A percentile compares a stretch with the other conserved stretches of the same genome.
Conservation (phyloP, 1,140 invertebrate genomes). For the Penaeus indicus region DNA sequence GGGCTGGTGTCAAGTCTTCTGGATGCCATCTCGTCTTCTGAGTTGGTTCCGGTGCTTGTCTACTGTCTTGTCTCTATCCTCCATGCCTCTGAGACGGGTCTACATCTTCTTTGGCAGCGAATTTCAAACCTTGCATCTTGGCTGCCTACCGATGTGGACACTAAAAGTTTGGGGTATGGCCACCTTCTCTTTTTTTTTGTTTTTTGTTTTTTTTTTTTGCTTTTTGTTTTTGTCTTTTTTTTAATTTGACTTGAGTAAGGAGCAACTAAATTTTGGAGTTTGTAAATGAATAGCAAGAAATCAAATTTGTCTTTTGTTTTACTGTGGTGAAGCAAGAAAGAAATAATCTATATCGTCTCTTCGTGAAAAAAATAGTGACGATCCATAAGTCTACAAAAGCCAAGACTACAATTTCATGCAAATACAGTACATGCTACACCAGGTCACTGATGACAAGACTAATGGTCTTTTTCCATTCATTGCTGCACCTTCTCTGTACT, state of each 20-base stretch:
- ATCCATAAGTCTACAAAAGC: neutral
- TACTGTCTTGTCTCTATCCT: constrained; percentile 6
- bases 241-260: no score
- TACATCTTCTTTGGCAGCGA: constrained; percentile 6
- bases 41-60: no score
- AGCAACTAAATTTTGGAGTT: no score
- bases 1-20: neutral
- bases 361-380: no score
- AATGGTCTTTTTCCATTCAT: constrained; percentile 11
- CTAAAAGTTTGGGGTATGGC: constrained; percentile 53
- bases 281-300: no score
- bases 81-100: constrained; percentile 8
- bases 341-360: no score
- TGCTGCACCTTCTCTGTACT: constrained; percentile 19
- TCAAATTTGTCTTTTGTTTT: no score
- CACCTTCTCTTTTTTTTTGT: constrained; percentile 43
- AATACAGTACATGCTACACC: constrained; percentile 3
- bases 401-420: constrained; percentile 33
- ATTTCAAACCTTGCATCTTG: constrained; percentile 25
- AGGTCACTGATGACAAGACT: constrained; percentile 41
- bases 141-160: constrained; percentile 23
- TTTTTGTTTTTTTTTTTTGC: neutral
- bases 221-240: neutral
- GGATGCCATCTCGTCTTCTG: constrained; percentile 3
- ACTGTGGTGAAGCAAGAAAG: no score